These are phyloP conservation scores for Anser brachyrhynchus DNA, from an alignment of 2,113 vertebrate genomes.

Conservation along the genomic window DNA sequence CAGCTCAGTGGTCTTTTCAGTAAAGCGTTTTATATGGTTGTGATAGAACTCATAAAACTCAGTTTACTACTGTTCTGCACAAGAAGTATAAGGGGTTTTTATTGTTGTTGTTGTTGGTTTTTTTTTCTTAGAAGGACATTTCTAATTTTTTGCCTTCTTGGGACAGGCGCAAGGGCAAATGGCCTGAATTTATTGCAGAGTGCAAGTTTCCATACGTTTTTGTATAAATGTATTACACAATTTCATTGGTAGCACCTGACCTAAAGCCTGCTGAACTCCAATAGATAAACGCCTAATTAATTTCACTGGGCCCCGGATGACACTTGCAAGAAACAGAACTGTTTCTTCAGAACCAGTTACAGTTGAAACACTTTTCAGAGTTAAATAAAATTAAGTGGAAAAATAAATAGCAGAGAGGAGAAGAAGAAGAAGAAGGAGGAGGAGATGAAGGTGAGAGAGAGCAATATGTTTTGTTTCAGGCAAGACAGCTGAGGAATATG, in stretches of 20 bases:
- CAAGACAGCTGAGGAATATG: background rate
- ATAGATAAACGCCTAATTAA: background rate
- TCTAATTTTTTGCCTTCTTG: constrained; percentile 14
- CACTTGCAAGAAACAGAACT: background rate
- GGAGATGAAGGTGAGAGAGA: background rate
- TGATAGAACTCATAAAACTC: constrained; percentile 79
- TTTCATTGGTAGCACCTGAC: background rate
- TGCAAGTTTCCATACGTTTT: background rate
- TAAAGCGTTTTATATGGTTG: constrained; percentile 80
- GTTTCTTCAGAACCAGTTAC: background rate
- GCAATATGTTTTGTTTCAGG: background rate
- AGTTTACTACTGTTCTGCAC: constrained; percentile 78
- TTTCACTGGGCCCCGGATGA: background rate
- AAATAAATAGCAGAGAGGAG: background rate
- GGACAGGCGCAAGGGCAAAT: background rate
- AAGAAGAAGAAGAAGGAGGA: background rate
- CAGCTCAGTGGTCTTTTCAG: constrained; percentile 76
- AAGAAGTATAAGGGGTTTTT: constrained; percentile 38
- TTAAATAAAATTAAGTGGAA: background rate
- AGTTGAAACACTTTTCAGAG: background rate
- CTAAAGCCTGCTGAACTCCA: background rate
- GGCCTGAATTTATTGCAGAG: background rate
- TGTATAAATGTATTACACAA: background rate
- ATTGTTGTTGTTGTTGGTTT: background rate
- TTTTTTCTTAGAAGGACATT: constrained; percentile 33